These are phyloP conservation scores for Catharus fuscescens DNA, from an alignment of 2,113 vertebrate genomes.

Conservation along the genomic window DNA sequence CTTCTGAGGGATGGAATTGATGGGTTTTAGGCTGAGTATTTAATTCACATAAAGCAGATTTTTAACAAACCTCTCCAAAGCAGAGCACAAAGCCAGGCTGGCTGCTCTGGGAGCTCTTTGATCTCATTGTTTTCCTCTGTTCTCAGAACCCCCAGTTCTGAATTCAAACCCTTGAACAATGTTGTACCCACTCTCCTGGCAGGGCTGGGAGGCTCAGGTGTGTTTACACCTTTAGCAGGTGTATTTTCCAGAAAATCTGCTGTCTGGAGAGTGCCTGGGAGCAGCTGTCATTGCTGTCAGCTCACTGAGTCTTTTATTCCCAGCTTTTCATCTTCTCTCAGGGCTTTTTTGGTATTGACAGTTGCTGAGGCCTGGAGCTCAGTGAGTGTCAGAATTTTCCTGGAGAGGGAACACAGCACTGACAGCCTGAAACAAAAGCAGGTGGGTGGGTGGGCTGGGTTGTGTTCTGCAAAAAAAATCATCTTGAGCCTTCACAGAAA, in stretches of 20 bases:
- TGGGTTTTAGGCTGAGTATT: background rate
- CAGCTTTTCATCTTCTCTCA: background rate
- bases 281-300: background rate
- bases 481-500: background rate
- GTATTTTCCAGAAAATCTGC: background rate
- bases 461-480: background rate
- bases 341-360: background rate
- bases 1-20: fast-evolving
- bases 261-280: background rate
- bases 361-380: background rate
- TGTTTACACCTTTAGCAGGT: background rate
- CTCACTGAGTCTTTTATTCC: background rate
- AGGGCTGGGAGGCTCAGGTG: no score
- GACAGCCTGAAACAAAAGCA: background rate
- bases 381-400: background rate
- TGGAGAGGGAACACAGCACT: background rate
- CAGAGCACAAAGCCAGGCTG: background rate
- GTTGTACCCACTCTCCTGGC: fast-evolving
- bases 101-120: background rate
- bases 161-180: fast-evolving
- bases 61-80: background rate
- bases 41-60: background rate
- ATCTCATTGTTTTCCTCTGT: background rate
- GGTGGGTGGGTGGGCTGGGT: background rate
- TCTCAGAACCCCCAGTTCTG: background rate